phyloP scores from a whole-genome alignment of 2,113 vertebrate species.

The Halcyon malimbica region DNA sequence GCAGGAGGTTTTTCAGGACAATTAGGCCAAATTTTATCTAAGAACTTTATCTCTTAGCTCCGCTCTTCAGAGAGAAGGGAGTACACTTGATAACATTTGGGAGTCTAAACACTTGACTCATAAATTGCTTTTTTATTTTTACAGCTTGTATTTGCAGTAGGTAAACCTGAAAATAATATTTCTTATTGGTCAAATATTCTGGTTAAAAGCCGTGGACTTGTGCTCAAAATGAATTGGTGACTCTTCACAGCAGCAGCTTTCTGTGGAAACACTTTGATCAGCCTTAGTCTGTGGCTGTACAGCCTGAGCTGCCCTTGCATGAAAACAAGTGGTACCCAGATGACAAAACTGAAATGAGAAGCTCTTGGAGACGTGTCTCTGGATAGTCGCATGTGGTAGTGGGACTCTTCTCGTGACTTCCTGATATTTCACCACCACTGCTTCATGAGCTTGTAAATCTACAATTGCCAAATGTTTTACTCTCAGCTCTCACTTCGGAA shows the following conservation, averaged over 20 bases:
- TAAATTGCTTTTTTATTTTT: background rate
- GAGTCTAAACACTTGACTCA: background rate
- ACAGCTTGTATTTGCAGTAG: background rate
- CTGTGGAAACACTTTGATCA: background rate
- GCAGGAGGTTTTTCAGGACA: background rate
- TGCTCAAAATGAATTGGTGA: background rate
- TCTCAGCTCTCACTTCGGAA: background rate
- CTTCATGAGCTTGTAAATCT: background rate
- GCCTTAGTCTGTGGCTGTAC: background rate
- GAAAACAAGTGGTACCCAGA: background rate
- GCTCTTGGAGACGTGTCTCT: background rate
- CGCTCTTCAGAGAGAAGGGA: background rate
- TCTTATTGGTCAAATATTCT: background rate
- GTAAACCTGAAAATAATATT: background rate
- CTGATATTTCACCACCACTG: rapidly evolving
- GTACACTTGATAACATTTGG: background rate
- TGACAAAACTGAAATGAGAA: background rate
- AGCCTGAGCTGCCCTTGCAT: background rate
- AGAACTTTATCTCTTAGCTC: background rate
- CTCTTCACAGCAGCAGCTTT: background rate
- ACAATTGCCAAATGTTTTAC: background rate
- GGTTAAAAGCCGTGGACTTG: background rate
- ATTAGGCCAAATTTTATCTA: background rate
- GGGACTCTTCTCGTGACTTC: background rate
- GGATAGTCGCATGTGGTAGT: rapidly evolving